Conservation (phyloP, 1,140 invertebrate genomes). For the Kradibia gibbosae region DNA sequence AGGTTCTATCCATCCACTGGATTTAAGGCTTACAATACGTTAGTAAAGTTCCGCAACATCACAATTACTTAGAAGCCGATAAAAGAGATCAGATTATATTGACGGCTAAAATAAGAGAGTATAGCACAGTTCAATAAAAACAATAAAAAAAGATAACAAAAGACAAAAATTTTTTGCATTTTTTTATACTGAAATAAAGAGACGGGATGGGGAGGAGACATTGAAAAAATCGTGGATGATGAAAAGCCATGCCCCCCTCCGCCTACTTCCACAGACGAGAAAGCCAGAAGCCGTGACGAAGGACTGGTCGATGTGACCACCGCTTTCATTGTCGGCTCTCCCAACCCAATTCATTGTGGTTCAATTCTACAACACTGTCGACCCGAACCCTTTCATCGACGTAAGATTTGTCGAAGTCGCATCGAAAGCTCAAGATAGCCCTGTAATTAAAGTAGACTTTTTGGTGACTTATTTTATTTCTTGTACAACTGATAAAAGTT, state of each 20-base stretch:
- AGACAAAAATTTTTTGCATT: conserved; percentile 33
- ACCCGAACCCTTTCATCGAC: conserved; percentile 1
- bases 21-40: conserved; percentile 58
- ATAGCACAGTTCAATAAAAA: background rate
- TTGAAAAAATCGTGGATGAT: conserved; percentile 37
- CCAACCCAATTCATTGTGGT: background rate
- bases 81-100: conserved; percentile 43
- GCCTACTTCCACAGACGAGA: conserved; percentile 25
- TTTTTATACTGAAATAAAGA: conserved; percentile 41
- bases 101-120: conserved; percentile 32
- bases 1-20: conserved; percentile 60
- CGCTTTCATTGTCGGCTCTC: background rate
- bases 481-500: too few relatives aligned
- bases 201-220: conserved; percentile 47
- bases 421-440: background rate
- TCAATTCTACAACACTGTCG: background rate
- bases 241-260: conserved; percentile 53
- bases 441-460: conserved; percentile 20
- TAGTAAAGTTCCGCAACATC: conserved; percentile 31
- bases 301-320: conserved; percentile 40
- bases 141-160: background rate
- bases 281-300: conserved; percentile 54
- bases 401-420: background rate
- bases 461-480: background rate
- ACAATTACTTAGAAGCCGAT: conserved; percentile 63